Base-by-base conservation (phyloP, 1,140 invertebrate genomes). In the Drosophila pallidifrons region DNA sequence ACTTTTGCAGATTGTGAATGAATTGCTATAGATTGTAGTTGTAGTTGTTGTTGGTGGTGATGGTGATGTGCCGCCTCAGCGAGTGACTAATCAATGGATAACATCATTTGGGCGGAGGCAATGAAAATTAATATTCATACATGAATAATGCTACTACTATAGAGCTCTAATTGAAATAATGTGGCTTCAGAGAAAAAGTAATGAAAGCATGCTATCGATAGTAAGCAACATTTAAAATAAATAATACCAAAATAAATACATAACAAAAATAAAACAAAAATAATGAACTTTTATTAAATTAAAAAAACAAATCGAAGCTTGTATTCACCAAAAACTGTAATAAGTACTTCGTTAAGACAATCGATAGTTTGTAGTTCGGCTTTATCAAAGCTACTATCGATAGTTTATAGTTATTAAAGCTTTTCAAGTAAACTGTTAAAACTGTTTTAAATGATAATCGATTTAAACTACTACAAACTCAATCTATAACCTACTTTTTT, bases 11-110 rank as follows among this genome's bases (percentile, higher is more conserved):
- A 51, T 32, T 49, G 43, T 61, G 59, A 61, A 49, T 61, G 59
- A 61, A 61, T 61, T 35, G 51, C n/a, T 54, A 15, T 54, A 54
- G 30, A 54, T 54, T 57, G 54, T 20, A 35, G 20, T n/a, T n/a
- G 35, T 10, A 1, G 35, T 38, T 3, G 6, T 10, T 38, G 32
- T 35, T 7, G 30, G 13, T 13, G 30, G 47, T 28, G 47, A 51
- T 51, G 47, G 13, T 43, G 38, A 25, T 25, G 20, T 25, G 20
- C 20, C 16, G 15, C 11, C 10, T 46, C 1, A 46, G 28, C 10
- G 30, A 11, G 47, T 64, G 52, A 68, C 54, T 58, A 49, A 68
- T 68, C 35, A 68, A 41, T 51, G 54, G 16, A 59, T 51, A 59
- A 68, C 55, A 68, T 51, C 45, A 28, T 68, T 59, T 4, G 66